Conservation (phyloP, 2,113 vertebrate species). For the Plecotus auritus region DNA sequence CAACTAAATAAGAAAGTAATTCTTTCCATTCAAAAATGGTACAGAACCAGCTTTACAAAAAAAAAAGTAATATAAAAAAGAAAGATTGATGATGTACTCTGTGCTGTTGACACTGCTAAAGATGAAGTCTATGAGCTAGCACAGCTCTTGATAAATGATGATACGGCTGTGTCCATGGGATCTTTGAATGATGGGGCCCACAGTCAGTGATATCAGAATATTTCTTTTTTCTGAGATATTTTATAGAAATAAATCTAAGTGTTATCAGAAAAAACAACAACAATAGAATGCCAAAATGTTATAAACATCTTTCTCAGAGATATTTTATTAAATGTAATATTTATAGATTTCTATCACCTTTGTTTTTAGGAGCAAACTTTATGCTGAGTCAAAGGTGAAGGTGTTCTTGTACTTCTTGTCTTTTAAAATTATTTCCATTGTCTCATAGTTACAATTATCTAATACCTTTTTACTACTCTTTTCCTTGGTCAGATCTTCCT, state of each 20-base stretch:
- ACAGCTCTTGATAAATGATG: slow-evolving; percentile 49
- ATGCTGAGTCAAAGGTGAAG: neutral
- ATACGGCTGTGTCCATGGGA: neutral
- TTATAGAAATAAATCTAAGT: slow-evolving; percentile 25
- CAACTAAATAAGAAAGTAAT: neutral
- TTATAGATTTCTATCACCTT: neutral
- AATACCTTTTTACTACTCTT: neutral
- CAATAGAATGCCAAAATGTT: neutral
- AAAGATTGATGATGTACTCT: slow-evolving; percentile 42
- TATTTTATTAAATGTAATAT: neutral
- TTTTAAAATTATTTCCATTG: neutral
- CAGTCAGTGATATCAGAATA: slow-evolving; percentile 11
- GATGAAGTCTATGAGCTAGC: slow-evolving; percentile 23
- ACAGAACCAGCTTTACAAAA: neutral
- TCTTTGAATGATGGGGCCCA: slow-evolving; percentile 35
- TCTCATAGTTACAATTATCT: neutral
- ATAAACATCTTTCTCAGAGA: neutral
- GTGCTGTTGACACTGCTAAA: slow-evolving; percentile 45
- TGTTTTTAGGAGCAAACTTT: neutral
- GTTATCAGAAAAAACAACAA: neutral
- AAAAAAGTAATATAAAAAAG: neutral
- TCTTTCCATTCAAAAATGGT: slow-evolving; percentile 29
- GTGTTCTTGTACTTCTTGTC: neutral
- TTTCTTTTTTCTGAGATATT: slow-evolving; percentile 19
- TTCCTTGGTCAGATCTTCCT: neutral